Evolutionary conservation across 2,113 vertebrate genomes (phyloP).

Genomic region (Mastomys natalensis): DNA sequence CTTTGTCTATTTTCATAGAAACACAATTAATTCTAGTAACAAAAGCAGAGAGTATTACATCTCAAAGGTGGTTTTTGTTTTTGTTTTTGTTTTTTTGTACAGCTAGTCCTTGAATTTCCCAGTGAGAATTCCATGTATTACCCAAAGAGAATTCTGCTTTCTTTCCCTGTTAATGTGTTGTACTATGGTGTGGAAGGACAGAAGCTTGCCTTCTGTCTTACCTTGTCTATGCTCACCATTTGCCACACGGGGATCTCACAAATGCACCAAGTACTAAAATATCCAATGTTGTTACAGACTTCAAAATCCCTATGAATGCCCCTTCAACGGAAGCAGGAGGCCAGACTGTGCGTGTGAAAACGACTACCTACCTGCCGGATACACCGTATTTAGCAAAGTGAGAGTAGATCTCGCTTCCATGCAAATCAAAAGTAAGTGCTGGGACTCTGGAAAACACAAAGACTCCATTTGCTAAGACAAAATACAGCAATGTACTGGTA

Average conservation of each 20-base stretch:
- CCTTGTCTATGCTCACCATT: neutral
- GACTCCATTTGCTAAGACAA: neutral
- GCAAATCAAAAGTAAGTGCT: slow-evolving; percentile 94
- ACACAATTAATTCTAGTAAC: neutral
- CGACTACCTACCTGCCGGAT: slow-evolving; percentile 94
- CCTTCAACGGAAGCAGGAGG: slow-evolving; percentile 94
- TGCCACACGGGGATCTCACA: neutral
- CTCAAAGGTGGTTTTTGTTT: slow-evolving; percentile 22
- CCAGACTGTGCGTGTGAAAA: slow-evolving; percentile 93
- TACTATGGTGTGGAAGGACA: neutral
- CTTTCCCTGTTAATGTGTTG: slow-evolving; percentile 4
- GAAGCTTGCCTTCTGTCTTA: neutral
- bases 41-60: neutral
- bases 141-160: neutral
- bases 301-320: slow-evolving; percentile 96
- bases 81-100: slow-evolving; percentile 48
- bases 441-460: neutral
- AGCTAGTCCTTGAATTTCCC: neutral
- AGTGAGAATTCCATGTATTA: neutral
- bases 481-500: neutral
- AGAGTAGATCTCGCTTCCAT: slow-evolving; percentile 93
- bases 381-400: slow-evolving; percentile 95
- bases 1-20: slow-evolving; percentile 20
- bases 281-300: slow-evolving; percentile 85
- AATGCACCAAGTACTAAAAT: slow-evolving; percentile 5